Conservation (phyloP, 2,113 vertebrate species). For the Semicossyphus pulcher region DNA sequence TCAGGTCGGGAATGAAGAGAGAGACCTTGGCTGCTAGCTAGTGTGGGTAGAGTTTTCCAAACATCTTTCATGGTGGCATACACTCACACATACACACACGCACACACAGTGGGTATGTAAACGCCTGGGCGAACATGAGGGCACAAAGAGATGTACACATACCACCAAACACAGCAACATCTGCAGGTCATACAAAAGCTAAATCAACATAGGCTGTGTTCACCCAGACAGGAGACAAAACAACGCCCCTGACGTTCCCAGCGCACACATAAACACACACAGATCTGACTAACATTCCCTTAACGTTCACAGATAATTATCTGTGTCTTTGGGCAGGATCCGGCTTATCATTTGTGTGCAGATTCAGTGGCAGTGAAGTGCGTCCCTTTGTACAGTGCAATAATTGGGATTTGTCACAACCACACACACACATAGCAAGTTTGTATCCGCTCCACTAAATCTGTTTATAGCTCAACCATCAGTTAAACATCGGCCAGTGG, state of each 20-base stretch:
- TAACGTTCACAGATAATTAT: slow-evolving; percentile 27
- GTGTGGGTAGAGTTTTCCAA: slow-evolving; percentile 49
- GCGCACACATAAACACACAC: background rate
- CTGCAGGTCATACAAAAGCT: slow-evolving; percentile 56
- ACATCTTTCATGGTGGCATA: slow-evolving; percentile 15
- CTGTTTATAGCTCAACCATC: background rate
- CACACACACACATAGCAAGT: background rate
- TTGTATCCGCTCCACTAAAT: background rate
- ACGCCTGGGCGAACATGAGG: background rate
- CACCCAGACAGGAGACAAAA: slow-evolving; percentile 62
- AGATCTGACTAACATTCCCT: slow-evolving; percentile 28
- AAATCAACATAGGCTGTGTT: slow-evolving; percentile 35
- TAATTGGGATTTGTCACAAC: slow-evolving; percentile 10
- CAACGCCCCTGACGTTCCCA: slow-evolving; percentile 13
- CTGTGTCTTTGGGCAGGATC: slow-evolving; percentile 25
- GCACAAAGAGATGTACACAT: slow-evolving; percentile 15
- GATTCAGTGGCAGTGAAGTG: slow-evolving; percentile 5
- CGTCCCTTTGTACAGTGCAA: slow-evolving; percentile 17
- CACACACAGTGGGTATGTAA: slow-evolving; percentile 7
- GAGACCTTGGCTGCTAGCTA: slow-evolving; percentile 40
- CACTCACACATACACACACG: slow-evolving; percentile 5
- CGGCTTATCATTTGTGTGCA: slow-evolving; percentile 23
- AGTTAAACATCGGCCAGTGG: background rate
- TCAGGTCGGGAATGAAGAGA: slow-evolving; percentile 49
- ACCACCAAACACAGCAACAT: slow-evolving; percentile 24